Evolutionary conservation across 2,888 invertebrate genomes (phyloP), one percentile per base, ranked within the genome.

Genomic region (Ferrisia virgata): DNA sequence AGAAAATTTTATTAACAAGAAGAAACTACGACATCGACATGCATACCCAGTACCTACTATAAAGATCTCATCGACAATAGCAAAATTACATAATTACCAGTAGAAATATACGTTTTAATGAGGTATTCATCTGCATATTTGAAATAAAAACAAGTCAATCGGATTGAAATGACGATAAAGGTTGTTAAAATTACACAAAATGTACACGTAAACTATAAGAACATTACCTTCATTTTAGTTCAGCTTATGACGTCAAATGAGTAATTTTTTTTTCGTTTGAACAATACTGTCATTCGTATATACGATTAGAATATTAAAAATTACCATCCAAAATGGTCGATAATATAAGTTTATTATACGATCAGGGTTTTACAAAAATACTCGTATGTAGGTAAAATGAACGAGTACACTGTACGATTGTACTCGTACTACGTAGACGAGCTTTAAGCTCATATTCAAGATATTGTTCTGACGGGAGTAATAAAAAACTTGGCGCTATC

Each of bases 231-330:
- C 64, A 28, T 11, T 64, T 64, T 15, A 28, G 28, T 64, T 64
- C 4, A 28, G 64, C 64, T 64, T 64, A 64, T 64, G 64, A 64
- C 64, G 64, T 64, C 64, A 64, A 64, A 64, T 64, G 64, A 64
- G 31, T 64, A 64, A 64, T 64, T 64, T 64, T 28, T 28, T 28
- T 15, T 6, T n/a, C n/a, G n/a, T n/a, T n/a, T 9, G 28, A 64
- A 64, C 28, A 64, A 28, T 31, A 64, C 28, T 64, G 64, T 64
- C 64, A 64, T 31, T 64, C 13, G 64, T 13, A n/a, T n/a, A n/a
- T n/a, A 11, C 28, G 64, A 64, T 64, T 64, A 64, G 15, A 64
- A n/a, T n/a, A n/a, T n/a, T 31, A 64, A 64, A 64, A 64, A 28
- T 64, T 64, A 28, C n/a, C n/a, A n/a, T n/a, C 18, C 22, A 22